These are phyloP conservation scores for Chionoecetes opilio DNA, from an alignment of 1,140 invertebrate genomes.

Conservation along the genomic window DNA sequence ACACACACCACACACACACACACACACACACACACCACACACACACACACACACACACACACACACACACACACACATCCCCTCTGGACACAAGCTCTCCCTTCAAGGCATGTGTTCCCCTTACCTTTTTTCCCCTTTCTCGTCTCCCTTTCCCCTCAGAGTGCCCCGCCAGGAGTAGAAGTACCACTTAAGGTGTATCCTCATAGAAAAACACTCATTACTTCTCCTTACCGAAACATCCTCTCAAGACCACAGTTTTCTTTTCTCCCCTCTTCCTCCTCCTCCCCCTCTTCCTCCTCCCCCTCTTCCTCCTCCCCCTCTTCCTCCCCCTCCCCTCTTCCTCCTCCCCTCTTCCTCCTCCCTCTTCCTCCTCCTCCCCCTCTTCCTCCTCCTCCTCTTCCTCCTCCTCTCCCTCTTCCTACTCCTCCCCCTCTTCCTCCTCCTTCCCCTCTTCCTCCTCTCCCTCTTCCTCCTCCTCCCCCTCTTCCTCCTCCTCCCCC, in stretches of 20 bases:
- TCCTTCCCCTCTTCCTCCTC: too few species aligned
- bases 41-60: background rate
- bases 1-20: background rate
- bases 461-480: too few species aligned
- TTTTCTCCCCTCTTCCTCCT: background rate
- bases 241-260: background rate
- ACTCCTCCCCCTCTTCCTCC: too few species aligned
- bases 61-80: too few species aligned
- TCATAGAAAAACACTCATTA: conserved; percentile 30
- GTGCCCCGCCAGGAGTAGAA: background rate
- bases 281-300: background rate
- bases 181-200: background rate
- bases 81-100: too few species aligned
- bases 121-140: background rate
- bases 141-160: background rate
- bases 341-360: background rate
- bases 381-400: too few species aligned
- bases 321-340: background rate
- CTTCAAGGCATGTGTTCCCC: background rate
- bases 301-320: background rate
- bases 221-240: conserved; percentile 25
- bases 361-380: background rate
- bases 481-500: too few species aligned
- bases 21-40: background rate
- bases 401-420: too few species aligned